A percentile compares a stretch with the other conserved stretches of the same genome.
Conservation (phyloP, 2,113 vertebrate species). For the Eleginops maclovinus region DNA sequence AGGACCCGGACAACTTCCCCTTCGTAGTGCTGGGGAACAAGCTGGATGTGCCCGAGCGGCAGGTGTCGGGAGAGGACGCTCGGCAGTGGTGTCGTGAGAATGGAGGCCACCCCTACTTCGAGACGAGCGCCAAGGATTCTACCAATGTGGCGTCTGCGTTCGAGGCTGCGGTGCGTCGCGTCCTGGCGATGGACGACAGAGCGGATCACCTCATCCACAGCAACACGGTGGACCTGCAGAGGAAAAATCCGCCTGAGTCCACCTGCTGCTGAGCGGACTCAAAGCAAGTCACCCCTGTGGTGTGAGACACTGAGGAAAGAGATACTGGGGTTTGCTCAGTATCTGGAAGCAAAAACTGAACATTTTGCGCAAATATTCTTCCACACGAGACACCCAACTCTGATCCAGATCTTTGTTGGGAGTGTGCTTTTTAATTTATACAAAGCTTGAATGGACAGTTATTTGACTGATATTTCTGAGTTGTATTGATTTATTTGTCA, state of each 20-base stretch:
- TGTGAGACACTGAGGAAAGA: conserved; percentile 1
- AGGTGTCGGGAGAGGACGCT: conserved; percentile 92
- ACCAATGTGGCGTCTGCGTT: conserved; percentile 94
- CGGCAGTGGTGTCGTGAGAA: conserved; percentile 94
- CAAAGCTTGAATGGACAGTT: neutral
- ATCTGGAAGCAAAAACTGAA: neutral
- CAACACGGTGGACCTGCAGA: conserved; percentile 90
- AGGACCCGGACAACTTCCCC: conserved; percentile 93
- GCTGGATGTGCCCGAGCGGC: conserved; percentile 90
- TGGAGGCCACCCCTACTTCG: conserved; percentile 94
- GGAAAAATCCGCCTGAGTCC: conserved; percentile 84
- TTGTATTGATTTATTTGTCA: neutral
- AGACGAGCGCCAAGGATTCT: conserved; percentile 96
- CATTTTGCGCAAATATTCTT: neutral
- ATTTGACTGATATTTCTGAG: too few species aligned
- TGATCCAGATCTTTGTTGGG: neutral
- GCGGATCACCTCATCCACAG: conserved; percentile 90
- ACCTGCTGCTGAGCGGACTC: conserved; percentile 88
- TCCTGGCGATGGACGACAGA: conserved; percentile 89
- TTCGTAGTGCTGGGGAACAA: conserved; percentile 98
- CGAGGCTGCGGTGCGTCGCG: conserved; percentile 92
- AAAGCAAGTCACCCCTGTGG: neutral
- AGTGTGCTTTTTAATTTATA: neutral
- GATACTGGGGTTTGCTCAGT: neutral
- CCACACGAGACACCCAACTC: neutral